Evolutionary conservation across 2,888 invertebrate species (phyloP), one percentile per base, ranked within the genome.

Genomic region (Tortricodes alternella): DNA sequence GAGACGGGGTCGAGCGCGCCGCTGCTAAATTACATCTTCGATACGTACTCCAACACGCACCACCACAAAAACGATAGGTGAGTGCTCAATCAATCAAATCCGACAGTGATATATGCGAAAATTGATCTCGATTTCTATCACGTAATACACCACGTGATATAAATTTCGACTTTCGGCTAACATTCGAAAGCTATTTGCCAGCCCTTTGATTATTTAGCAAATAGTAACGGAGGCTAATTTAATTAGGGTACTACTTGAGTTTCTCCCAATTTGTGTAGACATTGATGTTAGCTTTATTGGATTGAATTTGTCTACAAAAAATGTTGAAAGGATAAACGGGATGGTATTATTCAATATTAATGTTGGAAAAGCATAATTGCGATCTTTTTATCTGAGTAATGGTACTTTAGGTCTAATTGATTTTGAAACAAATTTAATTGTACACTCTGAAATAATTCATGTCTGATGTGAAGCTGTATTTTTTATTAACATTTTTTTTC

Each of bases 1-100:
- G 90, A 89, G 55, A 77, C 85, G 0, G 89, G 89, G 0, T 89
- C 90, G 0, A 89, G 85, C 62, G 83, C 90, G 0, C 89, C 89
- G 0, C 64, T 90, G 11, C 76, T 90, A 19, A 90, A 90, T 67
- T 89, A 89, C 62, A 90, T 90, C 67, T 90, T 89, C 61, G 90
- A 90, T 66, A 82, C 89, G 2, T 88, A 89, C 65, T 82, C 88
- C 0, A 89, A 85, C 63, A 80, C 84, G 49, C 89, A 90, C 70
- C 83, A 85, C 9, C 89, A 89, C 60, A 82, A 81, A 57, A 87
- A 85, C 70, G 86, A 85, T 52, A 88, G 85, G 89, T 89, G 66
- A 83, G 80, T 71, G 57, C 41, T 29, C 27, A 9, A 49, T 56
- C 55, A 44, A 56, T 56, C 55, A 56, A 27, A 37, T 2, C 3